Base-by-base conservation (phyloP, 2,113 vertebrate genomes). In the Corythaeola cristata region DNA sequence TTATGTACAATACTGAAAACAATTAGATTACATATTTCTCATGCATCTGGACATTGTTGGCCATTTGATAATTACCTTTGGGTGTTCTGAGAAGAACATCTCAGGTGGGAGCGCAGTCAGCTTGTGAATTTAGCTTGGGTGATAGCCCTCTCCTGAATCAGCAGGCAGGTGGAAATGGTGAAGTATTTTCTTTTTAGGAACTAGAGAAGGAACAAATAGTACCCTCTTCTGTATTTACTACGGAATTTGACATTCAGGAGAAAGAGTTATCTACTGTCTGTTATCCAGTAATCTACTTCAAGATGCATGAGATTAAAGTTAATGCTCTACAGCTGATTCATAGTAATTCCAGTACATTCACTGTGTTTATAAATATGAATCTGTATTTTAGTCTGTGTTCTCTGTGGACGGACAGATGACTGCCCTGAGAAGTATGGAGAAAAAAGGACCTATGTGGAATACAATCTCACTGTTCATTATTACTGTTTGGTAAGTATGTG, bases 391-490 rank as follows among this genome's bases (percentile, higher is more conserved):
- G 99, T 94, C 68, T 99, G 99, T 97, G 98, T 96, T 95, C 98
- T 99, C 75, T 99, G 99, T 97, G 98, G 98, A 90, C 97, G 96
- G 85, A 92, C 90, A 87, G 99, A 99, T 64, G 98, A 99, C 78
- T 99, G 98, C 89, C 98, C 99, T 44, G 98, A 98, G 88, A 98
- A 99, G 91, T 99, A 99, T 75, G 99, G 99, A 62, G 99, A 99
- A 85, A 99, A 99, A 94, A 98, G 98, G 81, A 98, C 98, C 35
- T 96, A 98, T 13, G 85, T 98, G 62, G 97, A 99, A 50, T 97
- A 98, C 77, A 97, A 98, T 47, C 96, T 99, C 37, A 99, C 98
- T 45, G 97, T 99, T 79, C 99, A 99, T 97, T 99, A 99, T 96
- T 99, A 99, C 91, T 99, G 99, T 97, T 95, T 99, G 98, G 99